phyloP scores from a whole-genome alignment of 2,113 vertebrate genomes.

The Erythrocercus mccallii region DNA sequence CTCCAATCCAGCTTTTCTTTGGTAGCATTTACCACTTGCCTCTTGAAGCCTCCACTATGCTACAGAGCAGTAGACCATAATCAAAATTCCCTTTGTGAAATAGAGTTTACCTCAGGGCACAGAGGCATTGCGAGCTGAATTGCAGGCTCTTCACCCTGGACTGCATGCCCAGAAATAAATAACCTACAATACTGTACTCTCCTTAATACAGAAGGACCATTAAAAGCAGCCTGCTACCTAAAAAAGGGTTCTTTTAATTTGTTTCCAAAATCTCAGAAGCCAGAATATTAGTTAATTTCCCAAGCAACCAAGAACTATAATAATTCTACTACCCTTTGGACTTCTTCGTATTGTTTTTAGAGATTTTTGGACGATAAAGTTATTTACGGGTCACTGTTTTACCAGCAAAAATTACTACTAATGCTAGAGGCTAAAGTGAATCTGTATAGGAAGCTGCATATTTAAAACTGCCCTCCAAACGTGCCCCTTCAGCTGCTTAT shows the following conservation, averaged over 20 bases:
- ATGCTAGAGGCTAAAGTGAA: neutral
- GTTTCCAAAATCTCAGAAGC: slow-evolving; percentile 47
- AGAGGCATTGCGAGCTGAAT: slow-evolving; percentile 69
- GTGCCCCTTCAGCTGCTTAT: neutral
- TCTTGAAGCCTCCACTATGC: slow-evolving; percentile 81
- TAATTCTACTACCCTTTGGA: neutral
- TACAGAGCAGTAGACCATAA: slow-evolving; percentile 82
- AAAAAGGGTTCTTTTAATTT: slow-evolving; percentile 28
- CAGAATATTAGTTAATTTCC: slow-evolving; percentile 58
- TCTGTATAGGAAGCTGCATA: neutral
- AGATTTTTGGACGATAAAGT: neutral
- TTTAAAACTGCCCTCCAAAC: neutral
- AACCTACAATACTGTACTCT: slow-evolving; percentile 67
- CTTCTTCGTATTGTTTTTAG: neutral
- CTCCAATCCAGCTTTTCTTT: slow-evolving; percentile 87
- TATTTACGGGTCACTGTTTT: slow-evolving; percentile 9
- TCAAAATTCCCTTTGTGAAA: slow-evolving; percentile 89
- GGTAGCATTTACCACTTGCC: slow-evolving; percentile 84
- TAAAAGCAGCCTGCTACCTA: slow-evolving; percentile 59
- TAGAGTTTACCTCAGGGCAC: slow-evolving; percentile 84
- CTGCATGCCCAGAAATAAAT: slow-evolving; percentile 69
- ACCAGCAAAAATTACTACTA: neutral
- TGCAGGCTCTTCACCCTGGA: slow-evolving; percentile 59
- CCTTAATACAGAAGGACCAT: slow-evolving; percentile 66
- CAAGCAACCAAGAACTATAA: neutral